phyloP scores from a whole-genome alignment of 2,888 invertebrate genomes.

The Tiliacea citrago region DNA sequence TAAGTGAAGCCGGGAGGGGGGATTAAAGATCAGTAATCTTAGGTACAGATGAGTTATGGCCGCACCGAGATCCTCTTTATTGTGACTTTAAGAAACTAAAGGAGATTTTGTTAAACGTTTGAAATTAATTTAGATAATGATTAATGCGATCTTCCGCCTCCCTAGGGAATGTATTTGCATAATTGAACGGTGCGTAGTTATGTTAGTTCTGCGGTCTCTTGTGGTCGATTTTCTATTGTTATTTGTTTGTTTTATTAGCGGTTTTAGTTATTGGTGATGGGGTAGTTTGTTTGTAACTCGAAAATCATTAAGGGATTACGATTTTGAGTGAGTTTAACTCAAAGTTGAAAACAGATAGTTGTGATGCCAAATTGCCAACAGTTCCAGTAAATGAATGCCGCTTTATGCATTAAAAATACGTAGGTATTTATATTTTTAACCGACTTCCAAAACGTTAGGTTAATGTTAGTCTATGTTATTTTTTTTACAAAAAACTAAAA shows the following conservation, averaged over 20 bases:
- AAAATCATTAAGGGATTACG: conserved; percentile 38
- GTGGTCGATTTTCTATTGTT: conserved; percentile 65
- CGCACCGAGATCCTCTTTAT: conserved; percentile 89
- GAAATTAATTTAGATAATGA: conserved; percentile 91
- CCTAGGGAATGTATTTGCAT: conserved; percentile 84
- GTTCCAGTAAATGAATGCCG: too few relatives aligned
- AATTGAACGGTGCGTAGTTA: conserved; percentile 77
- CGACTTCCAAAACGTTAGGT: too few relatives aligned
- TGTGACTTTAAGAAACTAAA: conserved; percentile 91
- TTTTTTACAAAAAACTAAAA: too few relatives aligned
- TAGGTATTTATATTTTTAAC: background rate
- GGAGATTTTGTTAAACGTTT: conserved; percentile 89
- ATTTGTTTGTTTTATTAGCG: conserved; percentile 66
- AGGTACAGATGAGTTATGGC: conserved; percentile 93
- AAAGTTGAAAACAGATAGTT: background rate
- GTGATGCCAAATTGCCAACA: background rate
- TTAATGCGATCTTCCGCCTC: conserved; percentile 80
- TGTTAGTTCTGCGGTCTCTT: conserved; percentile 70
- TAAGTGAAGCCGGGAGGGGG: conserved; percentile 92
- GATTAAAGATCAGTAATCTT: conserved; percentile 95
- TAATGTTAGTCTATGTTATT: too few relatives aligned
- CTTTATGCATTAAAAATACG: background rate
- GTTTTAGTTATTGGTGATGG: conserved; percentile 49
- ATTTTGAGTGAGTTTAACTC: background rate
- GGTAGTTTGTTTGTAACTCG: conserved; percentile 29